Conservation (phyloP, 1,140 invertebrate species). For the Teleopsis dalmanni region DNA sequence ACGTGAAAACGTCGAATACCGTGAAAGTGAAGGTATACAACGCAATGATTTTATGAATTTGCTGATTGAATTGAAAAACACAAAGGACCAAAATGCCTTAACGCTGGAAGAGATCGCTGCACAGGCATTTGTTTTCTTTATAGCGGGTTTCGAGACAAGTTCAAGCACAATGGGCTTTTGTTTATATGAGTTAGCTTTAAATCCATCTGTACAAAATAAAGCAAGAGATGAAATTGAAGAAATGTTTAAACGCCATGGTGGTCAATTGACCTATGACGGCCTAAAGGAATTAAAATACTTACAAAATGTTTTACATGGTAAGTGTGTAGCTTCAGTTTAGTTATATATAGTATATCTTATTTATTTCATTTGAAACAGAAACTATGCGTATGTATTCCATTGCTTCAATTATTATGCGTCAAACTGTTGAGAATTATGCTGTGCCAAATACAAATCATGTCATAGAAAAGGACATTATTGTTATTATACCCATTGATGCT, state of each 20-base stretch:
- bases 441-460: constrained; percentile 34
- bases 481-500: constrained; percentile 49
- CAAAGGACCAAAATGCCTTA: constrained; percentile 4
- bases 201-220: constrained; percentile 48
- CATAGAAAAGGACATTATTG: constrained; percentile 29
- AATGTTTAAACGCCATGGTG: constrained; percentile 42
- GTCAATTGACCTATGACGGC: constrained; percentile 29
- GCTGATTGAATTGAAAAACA: constrained; percentile 46
- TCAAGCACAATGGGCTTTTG: constrained; percentile 47
- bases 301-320: constrained; percentile 31
- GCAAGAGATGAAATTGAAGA: constrained; percentile 43
- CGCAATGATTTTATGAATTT: constrained; percentile 52
- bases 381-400: constrained; percentile 32
- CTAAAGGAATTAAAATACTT: constrained; percentile 41
- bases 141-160: constrained; percentile 57
- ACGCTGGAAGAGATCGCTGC: constrained; percentile 26
- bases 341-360: background rate
- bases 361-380: constrained; percentile 23
- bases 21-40: constrained; percentile 30
- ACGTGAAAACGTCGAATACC: constrained; percentile 39
- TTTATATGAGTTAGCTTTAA: constrained; percentile 46
- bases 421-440: constrained; percentile 38
- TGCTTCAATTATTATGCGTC: constrained; percentile 45
- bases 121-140: constrained; percentile 47
- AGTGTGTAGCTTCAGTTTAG: constrained; percentile 44